phyloP scores from a whole-genome alignment of 2,888 invertebrate genomes.

The Bhutanitis thaidina region DNA sequence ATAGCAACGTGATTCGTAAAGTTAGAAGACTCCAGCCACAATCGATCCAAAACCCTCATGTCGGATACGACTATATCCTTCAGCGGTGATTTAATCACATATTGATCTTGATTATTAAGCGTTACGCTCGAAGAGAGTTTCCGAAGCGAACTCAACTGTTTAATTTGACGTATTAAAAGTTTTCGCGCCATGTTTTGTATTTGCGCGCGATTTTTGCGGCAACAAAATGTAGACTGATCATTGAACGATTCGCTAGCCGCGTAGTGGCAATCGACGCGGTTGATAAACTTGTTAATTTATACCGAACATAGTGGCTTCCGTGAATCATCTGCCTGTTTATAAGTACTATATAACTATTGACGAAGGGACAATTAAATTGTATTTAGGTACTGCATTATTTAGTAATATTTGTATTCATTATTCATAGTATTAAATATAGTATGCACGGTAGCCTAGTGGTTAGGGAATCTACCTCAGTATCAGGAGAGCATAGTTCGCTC shows the following conservation, averaged over 20 bases:
- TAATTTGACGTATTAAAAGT: conserved; percentile 53
- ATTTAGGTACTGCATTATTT: too few relatives aligned
- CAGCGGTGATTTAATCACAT: conserved; percentile 53
- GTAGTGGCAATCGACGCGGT: neutral
- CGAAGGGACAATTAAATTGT: too few relatives aligned
- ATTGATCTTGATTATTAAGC: conserved; percentile 45
- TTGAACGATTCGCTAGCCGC: conserved; percentile 6
- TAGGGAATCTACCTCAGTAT: too few relatives aligned
- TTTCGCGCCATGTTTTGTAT: conserved; percentile 55
- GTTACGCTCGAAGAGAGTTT: conserved; percentile 46
- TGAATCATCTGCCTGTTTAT: neutral
- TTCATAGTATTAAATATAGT: too few relatives aligned
- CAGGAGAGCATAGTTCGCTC: too few relatives aligned
- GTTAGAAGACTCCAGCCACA: conserved; percentile 49
- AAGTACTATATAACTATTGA: neutral
- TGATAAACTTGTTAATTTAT: conserved; percentile 8
- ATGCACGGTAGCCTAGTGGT: too few relatives aligned
- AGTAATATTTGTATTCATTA: too few relatives aligned
- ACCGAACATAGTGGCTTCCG: neutral
- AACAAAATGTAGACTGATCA: conserved; percentile 37
- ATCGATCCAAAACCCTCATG: conserved; percentile 50
- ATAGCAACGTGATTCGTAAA: conserved; percentile 59
- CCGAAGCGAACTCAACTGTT: conserved; percentile 53
- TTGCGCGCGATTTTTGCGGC: conserved; percentile 42
- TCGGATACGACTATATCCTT: conserved; percentile 54